Evolutionary conservation across 2,888 invertebrate species (phyloP), one percentile per base, ranked within the genome.

Genomic region (Petrolisthes cinctipes): DNA sequence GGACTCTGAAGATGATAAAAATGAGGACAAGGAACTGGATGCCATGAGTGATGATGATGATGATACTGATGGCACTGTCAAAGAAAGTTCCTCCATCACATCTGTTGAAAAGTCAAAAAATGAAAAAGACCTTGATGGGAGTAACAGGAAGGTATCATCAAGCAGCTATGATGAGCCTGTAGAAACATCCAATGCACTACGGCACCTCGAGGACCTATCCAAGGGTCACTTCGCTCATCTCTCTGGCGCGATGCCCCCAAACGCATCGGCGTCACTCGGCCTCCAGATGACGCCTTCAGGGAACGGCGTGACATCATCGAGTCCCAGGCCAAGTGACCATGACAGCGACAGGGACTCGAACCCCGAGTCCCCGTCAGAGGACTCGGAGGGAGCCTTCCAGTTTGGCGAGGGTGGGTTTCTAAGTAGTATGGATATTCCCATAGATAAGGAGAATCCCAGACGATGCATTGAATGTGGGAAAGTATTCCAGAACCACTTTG

Each of bases 391-490:
- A 56, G 87, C 85, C 11, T 85, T 88, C 66, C 88, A 89, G 56
- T 88, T 82, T 79, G 84, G 89, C 83, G 91, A 89, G 88, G 91
- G 88, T 81, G 90, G 91, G 54, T 88, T 89, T 82, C 84, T 90
- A 53, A 90, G 86, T 73, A 90, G 89, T 85, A 91, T 92, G 73
- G 97, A 98, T 92, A 96, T 98, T 86, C 98, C 98, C 66, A 95
- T 97, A 88, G 97, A 98, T 92, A 96, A 96, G 92, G 97, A 98
- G 91, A 97, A 98, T 93, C 98, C 98, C 0, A 94, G 97, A 68
- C 95, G 96, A 91, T 99, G 98, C 93, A 95, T 97, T 4, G 97
- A 97, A 61, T 99, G 99, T 93, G 97, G 97, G 7, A 97, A 98
- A 93, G 95, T 96, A 92, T 98, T 98, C 93, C 97, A 97, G 93